A percentile compares a stretch with the other conserved stretches of the same genome.
phyloP scores from a whole-genome alignment of 1,140 invertebrate genomes.

The Xylocopa sonorina region DNA sequence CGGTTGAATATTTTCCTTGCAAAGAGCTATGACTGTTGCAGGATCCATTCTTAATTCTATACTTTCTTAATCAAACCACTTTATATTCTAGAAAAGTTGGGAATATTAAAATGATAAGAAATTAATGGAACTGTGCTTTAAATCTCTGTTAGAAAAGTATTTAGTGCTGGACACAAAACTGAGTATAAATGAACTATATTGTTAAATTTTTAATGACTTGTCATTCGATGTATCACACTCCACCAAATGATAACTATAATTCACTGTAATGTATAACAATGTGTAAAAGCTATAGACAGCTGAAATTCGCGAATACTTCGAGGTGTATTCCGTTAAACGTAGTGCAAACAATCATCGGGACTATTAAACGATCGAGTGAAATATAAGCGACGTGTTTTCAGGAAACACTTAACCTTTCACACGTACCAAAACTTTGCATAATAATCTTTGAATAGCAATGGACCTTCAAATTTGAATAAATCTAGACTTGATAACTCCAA shows the following conservation, averaged over 20 bases:
- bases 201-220: slow-evolving; percentile 7
- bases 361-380: neutral
- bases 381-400: neutral
- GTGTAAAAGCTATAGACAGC: neutral
- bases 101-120: neutral
- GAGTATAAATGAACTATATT: neutral
- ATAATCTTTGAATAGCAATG: slow-evolving; percentile 41
- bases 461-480: slow-evolving; percentile 58
- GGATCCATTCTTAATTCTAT: slow-evolving; percentile 75
- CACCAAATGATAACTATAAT: neutral
- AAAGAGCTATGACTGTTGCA: slow-evolving; percentile 82
- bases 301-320: neutral
- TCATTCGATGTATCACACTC: neutral
- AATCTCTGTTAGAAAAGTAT: neutral
- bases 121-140: neutral
- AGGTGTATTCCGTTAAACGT: slow-evolving; percentile 3
- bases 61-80: slow-evolving; percentile 55
- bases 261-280: neutral
- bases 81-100: slow-evolving; percentile 64
- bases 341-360: slow-evolving; percentile 14
- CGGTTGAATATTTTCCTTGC: slow-evolving; percentile 97
- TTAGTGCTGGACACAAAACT: neutral
- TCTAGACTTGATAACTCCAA: slow-evolving; percentile 53
- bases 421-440: slow-evolving; percentile 66
- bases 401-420: slow-evolving; percentile 32